Conservation (phyloP, 1,140 invertebrate species). For the Lasioglossum albipes region DNA sequence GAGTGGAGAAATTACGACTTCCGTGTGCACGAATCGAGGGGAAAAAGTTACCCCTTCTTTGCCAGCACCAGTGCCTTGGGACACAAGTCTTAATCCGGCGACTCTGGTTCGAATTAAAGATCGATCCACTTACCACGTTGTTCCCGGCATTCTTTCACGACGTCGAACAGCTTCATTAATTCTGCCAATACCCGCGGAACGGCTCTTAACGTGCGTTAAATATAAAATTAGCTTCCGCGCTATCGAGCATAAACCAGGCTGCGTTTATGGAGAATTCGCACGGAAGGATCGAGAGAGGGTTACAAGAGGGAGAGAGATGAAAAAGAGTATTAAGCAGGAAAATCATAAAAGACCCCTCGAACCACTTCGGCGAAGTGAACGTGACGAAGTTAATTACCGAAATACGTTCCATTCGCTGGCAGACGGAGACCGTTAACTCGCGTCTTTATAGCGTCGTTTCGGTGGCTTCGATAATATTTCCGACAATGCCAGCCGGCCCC, state of each 20-base stretch:
- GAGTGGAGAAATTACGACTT: neutral
- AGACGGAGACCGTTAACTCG: slow-evolving; percentile 10
- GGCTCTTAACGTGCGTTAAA: neutral
- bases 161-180: neutral
- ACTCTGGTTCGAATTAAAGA: neutral
- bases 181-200: too few relatives aligned
- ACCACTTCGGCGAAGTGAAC: slow-evolving; percentile 18
- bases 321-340: neutral
- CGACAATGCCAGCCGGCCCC: neutral
- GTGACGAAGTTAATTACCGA: slow-evolving; percentile 32
- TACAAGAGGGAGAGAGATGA: too few relatives aligned
- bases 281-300: neutral
- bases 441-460: slow-evolving; percentile 29
- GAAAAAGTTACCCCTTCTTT: too few relatives aligned
- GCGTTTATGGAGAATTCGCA: neutral
- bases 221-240: neutral
- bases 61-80: too few relatives aligned
- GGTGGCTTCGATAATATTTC: slow-evolving; percentile 16
- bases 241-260: neutral
- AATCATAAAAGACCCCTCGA: neutral
- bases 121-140: neutral
- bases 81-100: too few relatives aligned
- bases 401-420: neutral
- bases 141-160: neutral
- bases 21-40: neutral